Evolutionary conservation across 2,797 vertebrate genomes (phyloP), one percentile per base, ranked within the genome.

Genomic region (Acanthornis magna): DNA sequence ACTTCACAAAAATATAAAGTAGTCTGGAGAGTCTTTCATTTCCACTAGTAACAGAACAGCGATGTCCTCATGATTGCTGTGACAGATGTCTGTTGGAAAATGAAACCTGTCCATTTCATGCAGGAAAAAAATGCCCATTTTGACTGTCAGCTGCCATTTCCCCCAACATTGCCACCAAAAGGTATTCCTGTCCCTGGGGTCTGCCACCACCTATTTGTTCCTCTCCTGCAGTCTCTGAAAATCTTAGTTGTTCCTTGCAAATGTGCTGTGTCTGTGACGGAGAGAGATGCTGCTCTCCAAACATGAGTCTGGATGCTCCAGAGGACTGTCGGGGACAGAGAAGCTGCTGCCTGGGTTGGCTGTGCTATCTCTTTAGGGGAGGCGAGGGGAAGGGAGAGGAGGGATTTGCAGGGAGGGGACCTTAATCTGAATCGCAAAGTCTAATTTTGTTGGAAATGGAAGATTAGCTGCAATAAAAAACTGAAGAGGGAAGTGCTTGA

Each of bases 401-500:
- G 47, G 29, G 42, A 53, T 93, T 54, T 79, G 61, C 43, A 74
- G 45, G 45, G 63, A 86, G 43, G 36, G 12, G 38, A 54, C 51
- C 58, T 70, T 73, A 38, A 62, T 42, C 73, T 63, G 54, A 72
- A 70, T 87, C 53, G 67, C 67, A 78, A 42, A 40, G 51, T 38
- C 3, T 25, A 26, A 22, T 74, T 92, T 54, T 89, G 53, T 76
- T 93, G 17, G 8, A 82, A 92, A 88, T 42, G 36, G 88, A 93
- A 84, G 82, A 94, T 89, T 51, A 90, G 58, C 55, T 55, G 75
- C 51, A 88, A 51, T n/a, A 55, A 47, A 81, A 92, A 85, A 77
- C 86, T 91, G 71, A 81, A 71, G 77, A 73, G 73, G 71, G 66
- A 79, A 94, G 72, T 93, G 70, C 79, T 84, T 75, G 71, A 85